These are phyloP conservation scores for Cecropterus lyciades DNA, from an alignment of 1,140 invertebrate genomes.

Conservation along the genomic window DNA sequence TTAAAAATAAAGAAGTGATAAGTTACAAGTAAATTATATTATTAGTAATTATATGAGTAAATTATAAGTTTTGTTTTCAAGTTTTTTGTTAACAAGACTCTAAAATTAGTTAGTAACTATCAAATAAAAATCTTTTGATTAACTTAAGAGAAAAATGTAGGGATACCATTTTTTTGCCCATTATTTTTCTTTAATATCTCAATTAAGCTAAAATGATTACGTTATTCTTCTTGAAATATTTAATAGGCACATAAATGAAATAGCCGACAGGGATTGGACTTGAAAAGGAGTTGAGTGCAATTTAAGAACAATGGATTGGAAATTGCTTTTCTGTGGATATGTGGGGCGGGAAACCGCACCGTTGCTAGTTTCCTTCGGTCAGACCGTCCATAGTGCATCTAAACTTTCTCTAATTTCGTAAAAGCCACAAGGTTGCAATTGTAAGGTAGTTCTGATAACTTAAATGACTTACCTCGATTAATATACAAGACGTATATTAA, in stretches of 20 bases:
- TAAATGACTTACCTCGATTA: background rate
- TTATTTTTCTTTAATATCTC: no score
- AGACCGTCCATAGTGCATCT: conserved; percentile 18
- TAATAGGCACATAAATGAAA: background rate
- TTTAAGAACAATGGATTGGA: conserved; percentile 70
- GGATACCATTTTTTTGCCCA: no score
- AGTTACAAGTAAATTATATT: no score
- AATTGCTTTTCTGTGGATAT: conserved; percentile 61
- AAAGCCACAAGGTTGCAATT: conserved; percentile 11
- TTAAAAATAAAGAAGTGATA: no score
- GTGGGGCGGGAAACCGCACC: conserved; percentile 39
- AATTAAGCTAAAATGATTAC: no score
- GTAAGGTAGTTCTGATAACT: conserved; percentile 12
- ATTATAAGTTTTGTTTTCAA: no score
- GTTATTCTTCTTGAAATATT: no score
- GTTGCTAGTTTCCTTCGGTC: conserved; percentile 28
- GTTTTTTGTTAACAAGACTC: no score
- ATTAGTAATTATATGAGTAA: no score
- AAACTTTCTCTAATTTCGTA: conserved; percentile 30
- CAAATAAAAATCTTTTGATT: no score
- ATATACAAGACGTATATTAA: background rate
- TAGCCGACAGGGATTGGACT: conserved; percentile 5
- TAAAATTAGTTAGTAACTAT: no score
- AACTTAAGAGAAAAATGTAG: no score
- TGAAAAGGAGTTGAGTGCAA: conserved; percentile 44